Base-by-base conservation (phyloP, 1,140 invertebrate genomes). In the Rhagoletis pomonella region DNA sequence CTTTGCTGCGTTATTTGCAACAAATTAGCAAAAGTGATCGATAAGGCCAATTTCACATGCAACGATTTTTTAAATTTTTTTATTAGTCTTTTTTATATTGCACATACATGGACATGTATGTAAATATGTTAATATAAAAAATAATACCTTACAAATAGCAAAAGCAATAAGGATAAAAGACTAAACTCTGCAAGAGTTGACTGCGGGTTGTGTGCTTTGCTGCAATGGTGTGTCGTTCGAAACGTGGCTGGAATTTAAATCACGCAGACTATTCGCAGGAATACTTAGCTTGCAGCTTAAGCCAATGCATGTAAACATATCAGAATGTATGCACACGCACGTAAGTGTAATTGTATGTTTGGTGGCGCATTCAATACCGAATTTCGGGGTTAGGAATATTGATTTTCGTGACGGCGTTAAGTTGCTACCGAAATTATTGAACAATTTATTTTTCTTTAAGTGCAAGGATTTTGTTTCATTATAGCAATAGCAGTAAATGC, bases 1-100 rank as follows among this genome's bases (percentile, higher is more conserved):
- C 67, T n/a, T 73, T 73, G 14, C 42, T 44, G 39, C 67, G 67
- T 73, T 29, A 14, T 42, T 17, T 73, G 67, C 42, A 73, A 73
- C 67, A 42, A 73, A 44, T 73, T 73, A 73, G 42, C 67, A 73
- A 73, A 73, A 73, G 39, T 73, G 67, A 73, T 73, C 67, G 67
- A 47, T 73, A 73, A 73, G 29, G 67, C 67, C 67, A 47, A 73
- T 73, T 73, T 73, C 67, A 17, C 67, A 73, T 73, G 42, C 67
- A 17, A 73, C 42, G 17, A 73, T 47, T 73, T 73, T 73, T n/a
- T 42, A 73, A 12, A 44, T 73, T 42, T 44, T 17, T 62, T 62
- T 73, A 17, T 44, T 73, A 73, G 67, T 47, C 44, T 73, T 47
- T 10, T n/a, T 29, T 29, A 29, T 29, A 29, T 29, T 29, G 29